A percentile compares a stretch with the other conserved stretches of the same genome.
These are phyloP conservation scores for Datnioides undecimradiatus DNA, from an alignment of 2,113 vertebrate species.

Conservation along the genomic window DNA sequence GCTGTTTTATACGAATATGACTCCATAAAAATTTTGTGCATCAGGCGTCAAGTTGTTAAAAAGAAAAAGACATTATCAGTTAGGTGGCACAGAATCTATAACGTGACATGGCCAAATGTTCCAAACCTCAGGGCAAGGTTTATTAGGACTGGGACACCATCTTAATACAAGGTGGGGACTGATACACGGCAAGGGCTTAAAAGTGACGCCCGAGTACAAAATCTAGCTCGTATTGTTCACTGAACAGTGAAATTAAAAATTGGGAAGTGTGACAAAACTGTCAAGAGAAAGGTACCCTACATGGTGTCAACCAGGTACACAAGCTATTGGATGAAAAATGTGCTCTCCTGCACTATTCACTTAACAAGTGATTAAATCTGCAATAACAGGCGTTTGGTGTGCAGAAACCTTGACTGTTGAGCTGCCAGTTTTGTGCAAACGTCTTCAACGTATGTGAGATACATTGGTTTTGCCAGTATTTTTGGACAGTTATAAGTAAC, in stretches of 20 bases:
- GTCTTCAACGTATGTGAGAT: background rate
- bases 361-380: conserved; percentile 64
- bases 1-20: background rate
- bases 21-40: background rate
- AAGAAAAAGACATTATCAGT: background rate
- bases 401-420: conserved; percentile 26
- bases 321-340: conserved; percentile 52
- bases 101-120: conserved; percentile 28
- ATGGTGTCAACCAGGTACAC: conserved; percentile 48
- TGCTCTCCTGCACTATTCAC: conserved; percentile 41
- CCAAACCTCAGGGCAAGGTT: conserved; percentile 10
- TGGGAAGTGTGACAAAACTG: conserved; percentile 66
- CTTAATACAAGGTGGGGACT: conserved; percentile 27
- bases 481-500: background rate
- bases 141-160: conserved; percentile 22
- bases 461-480: background rate
- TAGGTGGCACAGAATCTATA: background rate
- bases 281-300: conserved; percentile 42
- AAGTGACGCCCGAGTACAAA: conserved; percentile 28
- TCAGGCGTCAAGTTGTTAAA: background rate
- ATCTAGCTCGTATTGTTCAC: conserved; percentile 63
- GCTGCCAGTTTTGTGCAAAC: conserved; percentile 23
- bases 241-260: conserved; percentile 81
- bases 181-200: conserved; percentile 17
- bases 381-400: conserved; percentile 48